Evolutionary conservation across 2,888 invertebrate species (phyloP).

Genomic region (Sabatieria punctata): DNA sequence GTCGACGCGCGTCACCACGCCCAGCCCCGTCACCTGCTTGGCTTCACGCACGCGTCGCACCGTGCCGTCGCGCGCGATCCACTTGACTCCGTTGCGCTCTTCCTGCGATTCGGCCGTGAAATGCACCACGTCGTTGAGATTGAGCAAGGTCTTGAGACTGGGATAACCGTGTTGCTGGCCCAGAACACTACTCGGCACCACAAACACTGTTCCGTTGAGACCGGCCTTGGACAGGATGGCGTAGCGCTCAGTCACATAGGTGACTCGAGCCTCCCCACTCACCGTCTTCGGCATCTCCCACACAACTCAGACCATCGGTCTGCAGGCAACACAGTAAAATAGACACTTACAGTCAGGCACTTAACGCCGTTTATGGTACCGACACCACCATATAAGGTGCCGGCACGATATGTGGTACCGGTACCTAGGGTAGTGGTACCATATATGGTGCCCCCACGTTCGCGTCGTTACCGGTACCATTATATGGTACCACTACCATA

Average conservation of each 20-base stretch:
- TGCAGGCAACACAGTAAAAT: too few species aligned
- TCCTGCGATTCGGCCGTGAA: conserved; percentile 5
- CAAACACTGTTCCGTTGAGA: conserved; percentile 1
- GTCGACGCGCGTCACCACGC: conserved; percentile 20
- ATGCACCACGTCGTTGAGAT: conserved; percentile 1
- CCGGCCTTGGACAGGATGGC: conserved; percentile 1
- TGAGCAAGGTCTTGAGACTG: not conserved
- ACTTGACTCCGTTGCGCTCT: conserved; percentile 6
- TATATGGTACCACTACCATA: too few species aligned
- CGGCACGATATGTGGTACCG: too few species aligned
- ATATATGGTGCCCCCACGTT: too few species aligned
- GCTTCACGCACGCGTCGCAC: too few species aligned
- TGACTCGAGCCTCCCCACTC: conserved; percentile 1
- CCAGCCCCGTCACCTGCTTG: conserved; percentile 1
- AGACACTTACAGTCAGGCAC: too few species aligned
- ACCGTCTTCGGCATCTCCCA: not conserved
- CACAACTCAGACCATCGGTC: too few species aligned
- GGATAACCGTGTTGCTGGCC: conserved; percentile 4
- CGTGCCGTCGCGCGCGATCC: not conserved
- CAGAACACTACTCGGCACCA: conserved; percentile 2
- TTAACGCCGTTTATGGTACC: too few species aligned
- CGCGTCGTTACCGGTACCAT: too few species aligned
- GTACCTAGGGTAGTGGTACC: too few species aligned
- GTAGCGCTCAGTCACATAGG: not conserved
- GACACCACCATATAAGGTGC: too few species aligned